These are phyloP conservation scores for Chelonus formosanus DNA, from an alignment of 2,888 invertebrate genomes.

Conservation along the genomic window DNA sequence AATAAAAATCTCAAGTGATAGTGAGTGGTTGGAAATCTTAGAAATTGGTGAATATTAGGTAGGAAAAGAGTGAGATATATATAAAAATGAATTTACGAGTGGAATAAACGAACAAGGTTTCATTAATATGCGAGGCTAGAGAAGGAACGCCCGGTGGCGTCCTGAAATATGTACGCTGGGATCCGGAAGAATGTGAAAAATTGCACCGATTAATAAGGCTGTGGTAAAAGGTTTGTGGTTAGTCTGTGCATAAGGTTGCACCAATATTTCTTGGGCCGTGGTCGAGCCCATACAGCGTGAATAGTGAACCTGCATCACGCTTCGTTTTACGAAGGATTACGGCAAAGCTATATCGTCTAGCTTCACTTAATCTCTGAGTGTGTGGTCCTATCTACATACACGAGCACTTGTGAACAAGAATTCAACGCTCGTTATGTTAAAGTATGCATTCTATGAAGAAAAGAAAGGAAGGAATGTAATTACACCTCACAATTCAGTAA, in stretches of 20 bases:
- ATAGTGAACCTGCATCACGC: conserved; percentile 33
- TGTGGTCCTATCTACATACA: conserved; percentile 35
- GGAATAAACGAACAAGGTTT: conserved; percentile 24
- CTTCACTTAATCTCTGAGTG: conserved; percentile 8
- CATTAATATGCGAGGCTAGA: conserved; percentile 47
- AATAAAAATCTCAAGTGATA: conserved; percentile 6
- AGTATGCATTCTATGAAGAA: conserved; percentile 1
- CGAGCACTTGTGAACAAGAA: conserved; percentile 38
- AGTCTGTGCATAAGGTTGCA: conserved; percentile 34
- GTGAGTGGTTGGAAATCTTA: conserved; percentile 33
- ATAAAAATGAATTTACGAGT: not conserved
- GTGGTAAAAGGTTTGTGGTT: conserved; percentile 37
- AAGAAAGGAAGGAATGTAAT: no score
- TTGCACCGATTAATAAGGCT: conserved; percentile 51
- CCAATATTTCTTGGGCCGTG: conserved; percentile 35
- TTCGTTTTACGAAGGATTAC: conserved; percentile 29
- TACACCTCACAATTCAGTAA: no score
- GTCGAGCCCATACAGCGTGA: conserved; percentile 9
- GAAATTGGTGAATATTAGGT: conserved; percentile 38
- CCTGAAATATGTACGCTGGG: conserved; percentile 45
- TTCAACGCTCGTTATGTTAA: conserved; percentile 40
- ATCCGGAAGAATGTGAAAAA: conserved; percentile 47
- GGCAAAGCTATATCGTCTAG: conserved; percentile 9
- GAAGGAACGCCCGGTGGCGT: conserved; percentile 40
- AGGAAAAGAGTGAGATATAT: no score